A percentile compares a stretch with the other conserved stretches of the same genome.
These are phyloP conservation scores for Dendrolimus pini DNA, from an alignment of 2,888 invertebrate species.

Conservation along the genomic window DNA sequence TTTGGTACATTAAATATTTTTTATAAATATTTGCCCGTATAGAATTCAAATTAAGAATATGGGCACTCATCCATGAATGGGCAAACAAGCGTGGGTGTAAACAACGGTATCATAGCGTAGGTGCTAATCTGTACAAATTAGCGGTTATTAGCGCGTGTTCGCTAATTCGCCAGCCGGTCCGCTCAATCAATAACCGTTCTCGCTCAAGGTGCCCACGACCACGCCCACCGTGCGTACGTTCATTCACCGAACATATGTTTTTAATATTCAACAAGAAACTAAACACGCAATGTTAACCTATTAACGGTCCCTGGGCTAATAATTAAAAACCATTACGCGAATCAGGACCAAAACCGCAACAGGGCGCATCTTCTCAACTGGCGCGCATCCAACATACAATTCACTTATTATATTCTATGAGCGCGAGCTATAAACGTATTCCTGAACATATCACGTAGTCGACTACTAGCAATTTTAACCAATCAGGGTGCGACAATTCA, in stretches of 20 bases:
- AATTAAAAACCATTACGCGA: slow-evolving; percentile 64
- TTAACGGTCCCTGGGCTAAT: slow-evolving; percentile 51
- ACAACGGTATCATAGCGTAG: neutral
- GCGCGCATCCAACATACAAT: slow-evolving; percentile 67
- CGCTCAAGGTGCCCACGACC: slow-evolving; percentile 10
- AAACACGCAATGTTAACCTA: slow-evolving; percentile 37
- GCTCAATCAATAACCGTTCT: slow-evolving; percentile 17
- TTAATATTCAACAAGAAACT: slow-evolving; percentile 35
- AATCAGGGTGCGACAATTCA: slow-evolving; percentile 74
- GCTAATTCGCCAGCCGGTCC: neutral
- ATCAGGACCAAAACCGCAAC: slow-evolving; percentile 59
- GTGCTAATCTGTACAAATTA: neutral
- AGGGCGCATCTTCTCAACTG: slow-evolving; percentile 53
- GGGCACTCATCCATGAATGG: neutral
- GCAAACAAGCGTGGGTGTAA: neutral
- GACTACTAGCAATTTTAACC: slow-evolving; percentile 75
- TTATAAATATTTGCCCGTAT: no score
- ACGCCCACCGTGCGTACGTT: slow-evolving; percentile 32
- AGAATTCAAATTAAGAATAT: neutral
- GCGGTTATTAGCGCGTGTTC: neutral
- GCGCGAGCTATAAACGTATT: slow-evolving; percentile 73
- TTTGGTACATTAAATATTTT: no score
- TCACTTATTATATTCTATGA: slow-evolving; percentile 75
- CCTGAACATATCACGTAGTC: slow-evolving; percentile 74
- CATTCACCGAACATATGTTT: slow-evolving; percentile 33